Percentiles rank a stretch among this genome's conserved stretches.
Evolutionary conservation across 2,888 invertebrate species (phyloP).

Genomic region (Odiellus spinosus): DNA sequence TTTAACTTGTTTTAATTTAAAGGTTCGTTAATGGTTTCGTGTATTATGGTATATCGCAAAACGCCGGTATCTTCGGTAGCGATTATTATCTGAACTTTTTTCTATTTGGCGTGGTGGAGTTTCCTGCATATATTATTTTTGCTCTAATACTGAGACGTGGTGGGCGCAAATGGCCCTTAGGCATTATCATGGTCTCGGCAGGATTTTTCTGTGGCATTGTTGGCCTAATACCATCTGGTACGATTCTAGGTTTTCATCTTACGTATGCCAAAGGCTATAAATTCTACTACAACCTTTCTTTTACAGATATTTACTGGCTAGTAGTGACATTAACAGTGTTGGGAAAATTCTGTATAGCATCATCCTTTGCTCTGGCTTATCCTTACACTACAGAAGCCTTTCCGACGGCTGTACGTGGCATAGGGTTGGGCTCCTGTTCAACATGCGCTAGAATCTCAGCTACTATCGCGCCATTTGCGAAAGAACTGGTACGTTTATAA

Average conservation of each 20-base stretch:
- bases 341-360: constrained; percentile 61
- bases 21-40: constrained; percentile 67
- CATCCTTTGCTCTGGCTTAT: constrained; percentile 61
- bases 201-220: constrained; percentile 59
- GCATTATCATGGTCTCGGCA: constrained; percentile 59
- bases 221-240: constrained; percentile 47
- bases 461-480: constrained; percentile 57
- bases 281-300: background rate
- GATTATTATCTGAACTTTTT: constrained; percentile 66
- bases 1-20: too few species aligned
- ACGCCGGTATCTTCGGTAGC: constrained; percentile 59
- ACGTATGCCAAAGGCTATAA: too few species aligned
- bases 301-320: background rate
- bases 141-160: constrained; percentile 54
- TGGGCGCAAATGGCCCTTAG: constrained; percentile 56
- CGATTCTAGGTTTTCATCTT: too few species aligned
- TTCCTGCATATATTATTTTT: constrained; percentile 58
- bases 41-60: constrained; percentile 67
- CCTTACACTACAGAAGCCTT: constrained; percentile 55
- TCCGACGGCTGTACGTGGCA: constrained; percentile 51
- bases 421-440: constrained; percentile 57
- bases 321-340: constrained; percentile 30
- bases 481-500: constrained; percentile 22
- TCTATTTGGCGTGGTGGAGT: constrained; percentile 58
- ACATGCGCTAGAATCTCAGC: constrained; percentile 56